Percentiles rank a stretch among this genome's conserved stretches.
These are phyloP conservation scores for Polyergus mexicanus DNA, from an alignment of 1,140 invertebrate genomes.

Conservation along the genomic window DNA sequence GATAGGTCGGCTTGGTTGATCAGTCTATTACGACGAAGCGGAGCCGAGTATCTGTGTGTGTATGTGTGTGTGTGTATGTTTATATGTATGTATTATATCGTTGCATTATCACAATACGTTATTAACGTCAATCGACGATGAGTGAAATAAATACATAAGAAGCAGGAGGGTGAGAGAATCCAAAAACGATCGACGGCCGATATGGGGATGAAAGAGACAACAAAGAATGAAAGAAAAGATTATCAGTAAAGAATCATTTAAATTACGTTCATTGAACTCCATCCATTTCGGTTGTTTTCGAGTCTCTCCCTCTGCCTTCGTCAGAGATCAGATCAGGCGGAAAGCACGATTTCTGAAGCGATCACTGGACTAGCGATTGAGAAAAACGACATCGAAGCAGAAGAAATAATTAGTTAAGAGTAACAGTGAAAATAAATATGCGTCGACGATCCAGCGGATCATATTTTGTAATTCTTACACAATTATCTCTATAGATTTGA, in stretches of 20 bases:
- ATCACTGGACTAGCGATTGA: constrained; percentile 25
- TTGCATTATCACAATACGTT: constrained; percentile 72
- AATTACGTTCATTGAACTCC: constrained; percentile 23
- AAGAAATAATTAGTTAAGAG: neutral
- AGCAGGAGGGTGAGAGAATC: constrained; percentile 55
- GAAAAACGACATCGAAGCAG: constrained; percentile 20
- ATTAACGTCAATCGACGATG: constrained; percentile 64
- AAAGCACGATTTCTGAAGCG: constrained; percentile 54
- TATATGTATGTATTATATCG: constrained; percentile 40
- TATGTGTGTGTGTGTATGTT: constrained; percentile 2
- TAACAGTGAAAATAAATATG: neutral
- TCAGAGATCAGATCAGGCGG: constrained; percentile 66
- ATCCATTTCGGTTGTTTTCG: constrained; percentile 56
- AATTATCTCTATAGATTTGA: neutral
- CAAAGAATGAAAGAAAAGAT: neutral
- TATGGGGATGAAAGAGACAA: constrained; percentile 37
- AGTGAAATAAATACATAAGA: constrained; percentile 66
- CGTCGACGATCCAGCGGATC: constrained; percentile 17
- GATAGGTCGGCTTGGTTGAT: constrained; percentile 67
- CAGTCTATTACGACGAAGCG: constrained; percentile 71
- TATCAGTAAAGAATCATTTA: constrained; percentile 8
- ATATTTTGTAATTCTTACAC: constrained; percentile 1
- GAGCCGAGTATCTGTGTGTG: constrained; percentile 56
- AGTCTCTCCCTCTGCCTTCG: constrained; percentile 53
- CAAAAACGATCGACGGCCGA: constrained; percentile 53